Base-by-base conservation (phyloP, 1,140 invertebrate species). In the Lordiphosa collinella region DNA sequence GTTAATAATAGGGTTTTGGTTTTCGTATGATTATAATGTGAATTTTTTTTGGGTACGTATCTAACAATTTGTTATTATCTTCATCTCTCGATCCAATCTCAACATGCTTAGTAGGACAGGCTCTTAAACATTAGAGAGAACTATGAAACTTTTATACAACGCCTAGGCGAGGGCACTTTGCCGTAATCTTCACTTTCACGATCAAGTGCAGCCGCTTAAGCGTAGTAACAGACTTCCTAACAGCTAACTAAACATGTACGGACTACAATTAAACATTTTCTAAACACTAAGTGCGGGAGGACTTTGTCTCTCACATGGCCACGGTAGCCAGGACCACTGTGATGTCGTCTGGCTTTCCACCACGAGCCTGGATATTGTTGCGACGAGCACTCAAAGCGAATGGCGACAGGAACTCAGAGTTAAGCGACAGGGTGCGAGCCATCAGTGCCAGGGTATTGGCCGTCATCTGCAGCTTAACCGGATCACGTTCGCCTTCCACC, bases 341-440 rank as follows among this genome's bases (percentile, higher is more conserved):
- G 89, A 99, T 98, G 91, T 99, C 98, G 89, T 99, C 98, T 43
- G 97, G 97, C 91, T 98, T 98, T 56, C 97, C 97, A 89, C 97
- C 97, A 90, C 94, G 94, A 67, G 96, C 94, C 89, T 97, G 93
- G 58, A 98, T 98, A 73, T 98, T 98, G 90, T 97, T 96, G 87
- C 96, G 93, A 63, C 95, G 91, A 49, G 98, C 98, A 90, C 94
- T 96, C 84, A 95, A 92, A 13, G 97, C 95, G 91, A 99, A 99
- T 6, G 98, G 98, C 51, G 97, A 99, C 91, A 98, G 93, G 88
- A 98, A 98, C 84, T 95, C 94, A 71, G 94, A 94, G 89, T 99
- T 97, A 84, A 98, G 96, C 5, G 97, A 97, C 31, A 99, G 92
- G 63, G 94, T 95, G 56, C 96, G 92, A 5, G 98, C 98, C 93